A percentile compares a stretch with the other conserved stretches of the same genome.
These are phyloP conservation scores for Lethenteron reissneri DNA, from an alignment of 2,113 vertebrate species.

Conservation along the genomic window DNA sequence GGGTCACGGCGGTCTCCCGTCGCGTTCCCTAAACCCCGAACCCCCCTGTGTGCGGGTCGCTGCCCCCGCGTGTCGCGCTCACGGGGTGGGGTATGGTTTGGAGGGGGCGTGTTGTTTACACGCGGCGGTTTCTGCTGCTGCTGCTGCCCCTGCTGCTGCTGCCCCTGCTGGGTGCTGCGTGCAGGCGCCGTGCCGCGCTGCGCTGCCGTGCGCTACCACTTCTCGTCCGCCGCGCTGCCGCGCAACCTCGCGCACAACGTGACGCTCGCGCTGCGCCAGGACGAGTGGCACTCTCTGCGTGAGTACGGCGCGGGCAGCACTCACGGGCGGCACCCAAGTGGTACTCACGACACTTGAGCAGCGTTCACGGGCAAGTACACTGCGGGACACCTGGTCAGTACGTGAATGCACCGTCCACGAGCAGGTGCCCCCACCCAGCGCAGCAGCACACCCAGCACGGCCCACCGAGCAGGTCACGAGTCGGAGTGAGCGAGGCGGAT, in stretches of 20 bases:
- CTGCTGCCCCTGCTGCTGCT: background rate
- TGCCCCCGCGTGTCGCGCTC: background rate
- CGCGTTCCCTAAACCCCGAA: background rate
- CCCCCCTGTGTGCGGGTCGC: background rate
- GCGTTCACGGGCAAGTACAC: no score
- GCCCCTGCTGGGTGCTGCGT: constrained; percentile 10
- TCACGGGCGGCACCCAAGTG: no score
- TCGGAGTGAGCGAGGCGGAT: no score
- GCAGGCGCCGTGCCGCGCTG: constrained; percentile 48
- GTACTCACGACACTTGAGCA: no score
- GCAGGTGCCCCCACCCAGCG: no score
- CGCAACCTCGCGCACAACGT: constrained; percentile 94
- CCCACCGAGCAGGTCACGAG: no score
- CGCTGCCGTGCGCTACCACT: constrained; percentile 91
- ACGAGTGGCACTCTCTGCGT: constrained; percentile 95
- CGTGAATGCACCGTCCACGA: no score
- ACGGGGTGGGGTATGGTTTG: background rate
- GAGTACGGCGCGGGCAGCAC: constrained; percentile 24
- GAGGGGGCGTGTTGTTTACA: background rate
- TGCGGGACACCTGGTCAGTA: no score
- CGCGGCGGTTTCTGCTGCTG: background rate
- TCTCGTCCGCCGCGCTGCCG: constrained; percentile 78
- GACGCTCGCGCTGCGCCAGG: constrained; percentile 94
- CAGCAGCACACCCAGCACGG: no score
- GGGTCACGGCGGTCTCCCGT: background rate